Conservation (phyloP, 2,113 vertebrate genomes). For the Psilopsiagon aymara region DNA sequence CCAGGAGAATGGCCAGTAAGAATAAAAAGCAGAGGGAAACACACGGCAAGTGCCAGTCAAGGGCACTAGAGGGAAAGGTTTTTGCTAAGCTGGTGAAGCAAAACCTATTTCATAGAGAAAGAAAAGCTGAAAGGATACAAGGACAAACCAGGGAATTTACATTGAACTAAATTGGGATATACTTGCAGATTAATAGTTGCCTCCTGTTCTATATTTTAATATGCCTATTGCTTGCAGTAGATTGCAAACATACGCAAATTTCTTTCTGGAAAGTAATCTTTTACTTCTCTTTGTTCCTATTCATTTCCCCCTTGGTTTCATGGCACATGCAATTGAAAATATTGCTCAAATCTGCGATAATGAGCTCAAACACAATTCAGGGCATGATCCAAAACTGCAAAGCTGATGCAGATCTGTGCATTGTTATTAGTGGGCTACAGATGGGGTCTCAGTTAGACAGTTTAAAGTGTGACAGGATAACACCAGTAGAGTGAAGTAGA, state of each 20-base stretch:
- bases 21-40: background rate
- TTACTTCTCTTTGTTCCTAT: background rate
- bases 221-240: background rate
- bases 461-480: background rate
- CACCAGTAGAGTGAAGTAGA: background rate
- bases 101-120: background rate
- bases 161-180: background rate
- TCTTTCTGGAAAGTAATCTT: background rate
- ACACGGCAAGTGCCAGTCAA: background rate
- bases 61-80: slow-evolving; percentile 4
- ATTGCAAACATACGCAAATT: background rate
- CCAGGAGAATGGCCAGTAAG: background rate
- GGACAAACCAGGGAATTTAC: slow-evolving; percentile 51
- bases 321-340: background rate
- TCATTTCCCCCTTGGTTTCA: background rate
- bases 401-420: background rate
- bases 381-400: background rate
- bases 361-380: background rate
- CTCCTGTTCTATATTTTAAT: slow-evolving; percentile 18
- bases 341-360: background rate
- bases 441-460: background rate
- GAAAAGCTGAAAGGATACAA: slow-evolving; percentile 5
- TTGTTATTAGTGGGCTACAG: background rate
- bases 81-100: slow-evolving; percentile 10
- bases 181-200: background rate